Conservation (phyloP, 2,888 invertebrate species). For the Drosophila niveifrons region DNA sequence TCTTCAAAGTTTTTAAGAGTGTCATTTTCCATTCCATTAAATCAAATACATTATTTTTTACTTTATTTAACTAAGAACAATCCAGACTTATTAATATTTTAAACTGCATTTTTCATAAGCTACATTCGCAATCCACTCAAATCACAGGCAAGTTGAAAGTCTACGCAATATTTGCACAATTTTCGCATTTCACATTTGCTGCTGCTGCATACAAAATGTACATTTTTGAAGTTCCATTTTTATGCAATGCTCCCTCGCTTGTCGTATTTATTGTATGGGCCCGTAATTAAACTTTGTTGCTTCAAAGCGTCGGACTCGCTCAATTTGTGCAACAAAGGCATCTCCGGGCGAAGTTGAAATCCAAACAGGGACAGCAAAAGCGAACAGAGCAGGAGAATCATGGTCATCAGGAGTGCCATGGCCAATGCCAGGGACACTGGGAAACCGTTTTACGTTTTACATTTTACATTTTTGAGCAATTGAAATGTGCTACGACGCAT, state of each 20-base stretch:
- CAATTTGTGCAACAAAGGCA: conserved; percentile 77
- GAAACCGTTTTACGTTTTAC: conserved; percentile 40
- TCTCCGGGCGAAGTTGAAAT: conserved; percentile 42
- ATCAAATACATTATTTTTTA: too few species aligned
- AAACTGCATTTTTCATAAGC: conserved; percentile 37
- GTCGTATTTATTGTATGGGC: conserved; percentile 55
- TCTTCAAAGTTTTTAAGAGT: too few species aligned
- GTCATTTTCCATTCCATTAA: too few species aligned
- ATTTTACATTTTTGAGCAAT: conserved; percentile 75
- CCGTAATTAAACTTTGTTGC: conserved; percentile 78
- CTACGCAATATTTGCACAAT: conserved; percentile 63
- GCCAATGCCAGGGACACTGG: conserved; percentile 35
- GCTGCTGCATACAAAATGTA: conserved; percentile 48
- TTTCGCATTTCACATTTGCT: conserved; percentile 66
- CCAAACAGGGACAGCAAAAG: conserved; percentile 46
- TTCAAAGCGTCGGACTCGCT: conserved; percentile 72
- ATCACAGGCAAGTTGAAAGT: conserved; percentile 5
- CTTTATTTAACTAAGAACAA: too few species aligned
- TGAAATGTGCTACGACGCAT: conserved; percentile 73
- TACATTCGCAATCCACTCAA: conserved; percentile 1
- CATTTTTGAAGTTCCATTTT: conserved; percentile 60
- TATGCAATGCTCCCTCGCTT: conserved; percentile 13
- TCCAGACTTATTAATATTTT: too few species aligned
- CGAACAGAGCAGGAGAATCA: conserved; percentile 8
- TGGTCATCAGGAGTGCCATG: background rate